These are phyloP conservation scores for Nicator chloris DNA, from an alignment of 2,113 vertebrate species.

Conservation along the genomic window DNA sequence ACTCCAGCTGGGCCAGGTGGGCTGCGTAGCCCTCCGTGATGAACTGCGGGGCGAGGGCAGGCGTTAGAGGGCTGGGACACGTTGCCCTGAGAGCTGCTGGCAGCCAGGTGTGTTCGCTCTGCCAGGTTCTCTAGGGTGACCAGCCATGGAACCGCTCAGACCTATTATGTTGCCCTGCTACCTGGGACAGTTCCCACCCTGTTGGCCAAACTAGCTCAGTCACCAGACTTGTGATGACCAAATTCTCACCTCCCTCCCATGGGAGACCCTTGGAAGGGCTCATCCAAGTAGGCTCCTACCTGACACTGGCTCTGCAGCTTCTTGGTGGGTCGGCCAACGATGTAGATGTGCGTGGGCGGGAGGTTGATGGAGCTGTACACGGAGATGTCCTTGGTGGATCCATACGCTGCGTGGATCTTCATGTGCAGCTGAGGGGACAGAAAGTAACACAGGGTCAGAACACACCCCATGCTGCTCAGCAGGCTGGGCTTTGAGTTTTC, in stretches of 20 bases:
- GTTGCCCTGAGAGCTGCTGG: fast-evolving
- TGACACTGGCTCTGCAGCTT: slow-evolving; percentile 96
- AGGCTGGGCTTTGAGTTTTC: background rate
- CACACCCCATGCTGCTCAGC: background rate
- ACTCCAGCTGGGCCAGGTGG: slow-evolving; percentile 96
- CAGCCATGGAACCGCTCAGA: fast-evolving
- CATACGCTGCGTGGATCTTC: slow-evolving; percentile 91
- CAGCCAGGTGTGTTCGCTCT: fast-evolving
- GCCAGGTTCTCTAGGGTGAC: background rate
- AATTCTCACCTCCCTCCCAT: background rate
- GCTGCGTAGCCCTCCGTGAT: slow-evolving; percentile 92
- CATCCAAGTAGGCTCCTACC: slow-evolving; percentile 64
- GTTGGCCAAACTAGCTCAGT: background rate
- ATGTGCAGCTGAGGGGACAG: slow-evolving; percentile 81
- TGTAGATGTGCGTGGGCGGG: slow-evolving; percentile 93
- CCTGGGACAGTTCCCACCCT: background rate
- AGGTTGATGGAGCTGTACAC: slow-evolving; percentile 92
- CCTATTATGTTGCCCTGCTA: fast-evolving
- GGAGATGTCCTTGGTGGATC: slow-evolving; percentile 96
- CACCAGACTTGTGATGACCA: background rate
- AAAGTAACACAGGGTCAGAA: background rate
- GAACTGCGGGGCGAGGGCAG: slow-evolving; percentile 73
- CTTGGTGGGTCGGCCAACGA: slow-evolving; percentile 93
- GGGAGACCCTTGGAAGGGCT: background rate
- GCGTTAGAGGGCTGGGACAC: background rate